Evolutionary conservation across 2,888 invertebrate genomes (phyloP).

Genomic region (Lasioglossum oenotherae): DNA sequence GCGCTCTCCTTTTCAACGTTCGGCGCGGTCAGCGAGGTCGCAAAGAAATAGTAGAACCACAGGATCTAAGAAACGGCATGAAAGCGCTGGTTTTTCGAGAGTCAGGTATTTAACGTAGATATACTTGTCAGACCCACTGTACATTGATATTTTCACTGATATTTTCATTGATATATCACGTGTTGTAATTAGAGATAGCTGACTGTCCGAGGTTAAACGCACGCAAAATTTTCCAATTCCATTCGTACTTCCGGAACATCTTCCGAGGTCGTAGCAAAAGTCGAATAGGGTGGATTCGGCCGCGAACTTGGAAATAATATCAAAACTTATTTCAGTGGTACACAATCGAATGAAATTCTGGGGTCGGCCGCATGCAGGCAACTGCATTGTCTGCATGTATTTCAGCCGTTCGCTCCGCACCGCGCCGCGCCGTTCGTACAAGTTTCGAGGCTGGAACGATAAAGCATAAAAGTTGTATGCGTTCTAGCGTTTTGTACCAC

Average conservation of each 20-base stretch:
- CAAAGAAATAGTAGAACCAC: too few species aligned
- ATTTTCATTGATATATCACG: background rate
- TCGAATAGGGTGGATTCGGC: constrained; percentile 28
- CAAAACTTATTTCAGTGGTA: constrained; percentile 66
- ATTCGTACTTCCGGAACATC: background rate
- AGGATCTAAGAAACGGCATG: too few species aligned
- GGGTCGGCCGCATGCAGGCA: constrained; percentile 51
- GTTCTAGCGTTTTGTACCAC: constrained; percentile 30
- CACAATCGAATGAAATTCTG: constrained; percentile 69
- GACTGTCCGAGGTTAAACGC: background rate
- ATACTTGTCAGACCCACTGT: too few species aligned
- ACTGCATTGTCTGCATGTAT: constrained; percentile 67
- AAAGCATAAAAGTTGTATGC: constrained; percentile 68
- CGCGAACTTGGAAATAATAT: constrained; percentile 49
- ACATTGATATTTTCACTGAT: background rate
- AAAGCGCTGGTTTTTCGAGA: too few species aligned
- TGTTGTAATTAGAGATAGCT: background rate
- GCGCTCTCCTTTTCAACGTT: too few species aligned
- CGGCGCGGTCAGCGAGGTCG: too few species aligned
- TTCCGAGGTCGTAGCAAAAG: background rate
- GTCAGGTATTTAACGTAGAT: too few species aligned
- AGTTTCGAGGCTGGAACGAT: constrained; percentile 55
- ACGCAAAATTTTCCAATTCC: background rate
- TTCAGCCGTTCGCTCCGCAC: constrained; percentile 44
- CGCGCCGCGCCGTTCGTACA: constrained; percentile 46